A percentile compares a stretch with the other conserved stretches of the same genome.
phyloP scores from a whole-genome alignment of 2,888 invertebrate genomes.

The Vandiemenella viatica region DNA sequence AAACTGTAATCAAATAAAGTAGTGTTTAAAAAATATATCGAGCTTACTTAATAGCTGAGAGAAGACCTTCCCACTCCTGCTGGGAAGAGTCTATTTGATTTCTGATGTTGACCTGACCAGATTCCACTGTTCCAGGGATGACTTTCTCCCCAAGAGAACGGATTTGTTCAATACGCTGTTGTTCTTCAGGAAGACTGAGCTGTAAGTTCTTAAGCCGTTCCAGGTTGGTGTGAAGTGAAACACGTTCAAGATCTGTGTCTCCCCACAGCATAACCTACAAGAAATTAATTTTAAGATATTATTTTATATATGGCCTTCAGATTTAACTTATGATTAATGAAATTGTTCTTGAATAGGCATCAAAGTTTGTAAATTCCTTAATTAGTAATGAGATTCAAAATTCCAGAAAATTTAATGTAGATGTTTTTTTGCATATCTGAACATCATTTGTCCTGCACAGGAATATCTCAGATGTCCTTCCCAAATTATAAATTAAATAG shows the following conservation, averaged over 20 bases:
- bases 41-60: constrained; percentile 47
- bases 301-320: too few species aligned
- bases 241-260: constrained; percentile 67
- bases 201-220: constrained; percentile 71
- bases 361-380: too few species aligned
- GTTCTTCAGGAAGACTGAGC: constrained; percentile 68
- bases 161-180: constrained; percentile 65
- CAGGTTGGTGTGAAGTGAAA: constrained; percentile 71
- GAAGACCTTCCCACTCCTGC: constrained; percentile 76
- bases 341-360: too few species aligned
- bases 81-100: constrained; percentile 77
- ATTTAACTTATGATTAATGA: too few species aligned
- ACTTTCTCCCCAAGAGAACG: constrained; percentile 77
- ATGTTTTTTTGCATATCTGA: too few species aligned
- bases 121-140: constrained; percentile 68
- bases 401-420: too few species aligned
- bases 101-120: constrained; percentile 70
- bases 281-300: too few species aligned
- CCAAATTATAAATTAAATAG: too few species aligned
- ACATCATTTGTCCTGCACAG: too few species aligned
- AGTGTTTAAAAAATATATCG: neutral
- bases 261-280: constrained; percentile 50
- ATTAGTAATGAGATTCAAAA: too few species aligned
- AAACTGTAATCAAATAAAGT: neutral
- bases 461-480: too few species aligned